A percentile compares a stretch with the other conserved stretches of the same genome.
Conservation (phyloP, 2,888 invertebrate species). For the Lithophane semibrunnea region DNA sequence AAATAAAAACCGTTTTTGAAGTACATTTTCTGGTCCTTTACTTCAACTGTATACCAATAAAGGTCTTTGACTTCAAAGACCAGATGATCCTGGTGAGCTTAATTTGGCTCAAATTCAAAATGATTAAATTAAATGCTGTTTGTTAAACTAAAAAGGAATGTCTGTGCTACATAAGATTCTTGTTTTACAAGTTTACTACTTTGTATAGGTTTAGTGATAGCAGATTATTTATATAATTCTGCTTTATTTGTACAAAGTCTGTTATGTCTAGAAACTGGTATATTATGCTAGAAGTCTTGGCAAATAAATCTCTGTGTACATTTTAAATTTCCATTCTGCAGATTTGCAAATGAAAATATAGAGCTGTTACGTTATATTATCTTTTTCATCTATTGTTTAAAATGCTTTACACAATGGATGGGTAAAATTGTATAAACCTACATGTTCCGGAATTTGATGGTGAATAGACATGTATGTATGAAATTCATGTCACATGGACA, state of each 20-base stretch:
- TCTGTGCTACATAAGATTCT: slow-evolving; percentile 7
- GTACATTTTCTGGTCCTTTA: slow-evolving; percentile 25
- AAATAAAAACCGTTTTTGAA: not conserved
- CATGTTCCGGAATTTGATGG: slow-evolving; percentile 9
- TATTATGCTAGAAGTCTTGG: slow-evolving; percentile 7
- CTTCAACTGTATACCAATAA: slow-evolving; percentile 23
- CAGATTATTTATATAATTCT: slow-evolving; percentile 33
- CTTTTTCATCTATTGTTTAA: slow-evolving; percentile 30
- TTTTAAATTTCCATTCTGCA: slow-evolving; percentile 6
- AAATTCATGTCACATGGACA: slow-evolving; percentile 24
- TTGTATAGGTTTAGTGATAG: slow-evolving; percentile 15
- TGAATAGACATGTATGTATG: not conserved
- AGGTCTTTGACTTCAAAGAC: slow-evolving; percentile 55
- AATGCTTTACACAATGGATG: slow-evolving; percentile 1
- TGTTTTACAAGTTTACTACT: slow-evolving; percentile 37
- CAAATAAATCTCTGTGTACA: slow-evolving; percentile 31
- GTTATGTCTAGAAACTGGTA: slow-evolving; percentile 4
- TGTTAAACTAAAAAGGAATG: slow-evolving; percentile 25
- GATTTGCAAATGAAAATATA: slow-evolving; percentile 25
- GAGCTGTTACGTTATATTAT: slow-evolving; percentile 10
- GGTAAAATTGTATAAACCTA: not conserved
- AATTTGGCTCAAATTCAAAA: slow-evolving; percentile 44
- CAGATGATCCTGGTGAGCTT: slow-evolving; percentile 37
- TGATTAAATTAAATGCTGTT: slow-evolving; percentile 41
- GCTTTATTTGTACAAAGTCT: slow-evolving; percentile 26